Evolutionary conservation across 2,113 vertebrate genomes (phyloP), one percentile per base, ranked within the genome.

Genomic region (Nycticorax nycticorax): DNA sequence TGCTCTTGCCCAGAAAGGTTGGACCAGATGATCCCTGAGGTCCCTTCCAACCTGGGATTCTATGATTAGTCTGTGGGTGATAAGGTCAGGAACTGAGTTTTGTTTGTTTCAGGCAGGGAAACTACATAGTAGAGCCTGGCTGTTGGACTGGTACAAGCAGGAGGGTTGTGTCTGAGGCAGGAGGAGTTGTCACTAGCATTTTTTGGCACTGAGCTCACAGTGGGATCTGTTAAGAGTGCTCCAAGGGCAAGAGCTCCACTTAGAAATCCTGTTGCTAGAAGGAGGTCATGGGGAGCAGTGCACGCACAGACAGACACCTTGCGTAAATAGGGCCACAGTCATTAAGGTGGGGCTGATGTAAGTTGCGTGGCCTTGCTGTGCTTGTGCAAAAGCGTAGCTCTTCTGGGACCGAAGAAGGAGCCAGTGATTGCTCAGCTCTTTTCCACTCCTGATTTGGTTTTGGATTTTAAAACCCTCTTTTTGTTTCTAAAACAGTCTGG

Each of bases 401-500:
- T 37, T 41, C 10, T 9, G n/a, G 57, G 21, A 53, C 28, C 18
- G 59, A 48, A 63, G 55, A 32, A 60, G 28, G 48, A 73, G 64
- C 5, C 78, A 32, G 32, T 18, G 33, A 8, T 39, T 37, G 12
- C 30, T 64, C 56, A 62, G 19, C 45, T 84, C 41, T 15, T 82
- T 89, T 35, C 26, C 17, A 7, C 35, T 63, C 63, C 53, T 33
- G 30, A 19, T 66, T 41, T 53, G 37, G 2, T 37, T 32, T 66
- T 48, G 30, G 27, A 20, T 68, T 93, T 96, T 63, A 94, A 39
- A 63, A 28, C 24, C 71, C 30, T 68, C 48, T 39, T 41, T 85
- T 5, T 15, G 3, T 30, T 83, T 20, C 52, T 47, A 19, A 74
- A 62, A 79, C 96, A 99, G 99, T 91, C 97, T 99, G 97, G 99